These are phyloP conservation scores for Drosophila lacicola DNA, from an alignment of 2,888 invertebrate species.

Conservation along the genomic window DNA sequence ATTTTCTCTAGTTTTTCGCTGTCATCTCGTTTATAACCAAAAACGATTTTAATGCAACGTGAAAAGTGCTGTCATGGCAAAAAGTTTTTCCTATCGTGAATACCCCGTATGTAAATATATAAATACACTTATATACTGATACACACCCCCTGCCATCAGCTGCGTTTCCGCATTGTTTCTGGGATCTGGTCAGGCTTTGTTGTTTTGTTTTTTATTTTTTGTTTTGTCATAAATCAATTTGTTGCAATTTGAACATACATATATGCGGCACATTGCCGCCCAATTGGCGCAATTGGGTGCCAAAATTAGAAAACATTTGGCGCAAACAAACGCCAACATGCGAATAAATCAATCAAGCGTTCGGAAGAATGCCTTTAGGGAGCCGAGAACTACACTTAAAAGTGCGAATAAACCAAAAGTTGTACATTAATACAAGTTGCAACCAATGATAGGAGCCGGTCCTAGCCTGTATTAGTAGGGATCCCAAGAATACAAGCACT, in stretches of 20 bases:
- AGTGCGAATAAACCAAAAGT: slow-evolving; percentile 6
- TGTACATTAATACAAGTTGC: background rate
- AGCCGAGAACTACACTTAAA: background rate
- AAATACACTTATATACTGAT: slow-evolving; percentile 6
- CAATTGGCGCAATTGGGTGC: slow-evolving; percentile 64
- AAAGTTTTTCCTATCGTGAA: slow-evolving; percentile 7
- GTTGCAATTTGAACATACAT: slow-evolving; percentile 64
- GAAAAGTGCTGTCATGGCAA: slow-evolving; percentile 13
- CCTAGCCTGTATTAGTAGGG: no score
- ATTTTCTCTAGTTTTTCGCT: slow-evolving; percentile 28
- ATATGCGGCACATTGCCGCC: slow-evolving; percentile 43
- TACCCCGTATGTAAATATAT: slow-evolving; percentile 18
- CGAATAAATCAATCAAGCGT: slow-evolving; percentile 67
- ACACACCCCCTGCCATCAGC: slow-evolving; percentile 15
- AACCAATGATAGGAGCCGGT: background rate
- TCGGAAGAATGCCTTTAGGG: slow-evolving; percentile 14
- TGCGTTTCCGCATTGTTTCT: slow-evolving; percentile 65
- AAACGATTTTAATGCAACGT: slow-evolving; percentile 19
- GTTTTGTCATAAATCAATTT: slow-evolving; percentile 75
- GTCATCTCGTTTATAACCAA: slow-evolving; percentile 31
- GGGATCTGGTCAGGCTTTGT: slow-evolving; percentile 23
- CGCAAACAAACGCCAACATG: slow-evolving; percentile 37
- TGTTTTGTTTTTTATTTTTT: slow-evolving; percentile 1
- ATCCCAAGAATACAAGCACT: no score
- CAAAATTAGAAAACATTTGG: slow-evolving; percentile 63